These are phyloP conservation scores for Megaptera novaeangliae DNA, from an alignment of 2,113 vertebrate genomes.

Conservation along the genomic window DNA sequence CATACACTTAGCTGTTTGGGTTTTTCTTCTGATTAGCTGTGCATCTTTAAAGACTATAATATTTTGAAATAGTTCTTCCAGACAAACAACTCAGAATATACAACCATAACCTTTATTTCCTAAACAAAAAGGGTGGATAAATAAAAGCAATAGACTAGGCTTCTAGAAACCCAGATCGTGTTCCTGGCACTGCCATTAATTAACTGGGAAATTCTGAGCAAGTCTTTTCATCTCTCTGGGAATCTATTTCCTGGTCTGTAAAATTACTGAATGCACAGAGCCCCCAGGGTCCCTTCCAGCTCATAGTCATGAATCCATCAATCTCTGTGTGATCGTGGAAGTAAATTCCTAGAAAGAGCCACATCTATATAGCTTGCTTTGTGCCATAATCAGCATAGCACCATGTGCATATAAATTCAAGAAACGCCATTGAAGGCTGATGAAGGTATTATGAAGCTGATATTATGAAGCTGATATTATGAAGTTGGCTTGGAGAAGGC, in stretches of 20 bases:
- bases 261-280: constrained; percentile 48
- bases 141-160: constrained; percentile 1
- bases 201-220: constrained; percentile 44
- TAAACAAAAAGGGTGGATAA: constrained; percentile 29
- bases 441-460: not conserved
- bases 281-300: constrained; percentile 2
- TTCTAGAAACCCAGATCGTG: not conserved
- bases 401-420: not conserved
- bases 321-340: constrained; percentile 34
- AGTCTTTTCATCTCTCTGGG: constrained; percentile 54
- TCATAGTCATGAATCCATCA: constrained; percentile 37
- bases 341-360: constrained; percentile 34
- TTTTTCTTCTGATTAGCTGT: not conserved
- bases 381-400: not conserved
- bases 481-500: not conserved
- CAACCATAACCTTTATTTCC: constrained; percentile 12
- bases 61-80: constrained; percentile 22
- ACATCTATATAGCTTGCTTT: not conserved
- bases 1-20: not conserved
- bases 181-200: constrained; percentile 28
- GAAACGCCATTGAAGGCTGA: not conserved
- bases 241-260: constrained; percentile 54
- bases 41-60: not conserved
- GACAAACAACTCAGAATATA: not conserved
- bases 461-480: not conserved